These are phyloP conservation scores for Eulimnadia texana DNA, from an alignment of 1,140 invertebrate species.

Conservation along the genomic window DNA sequence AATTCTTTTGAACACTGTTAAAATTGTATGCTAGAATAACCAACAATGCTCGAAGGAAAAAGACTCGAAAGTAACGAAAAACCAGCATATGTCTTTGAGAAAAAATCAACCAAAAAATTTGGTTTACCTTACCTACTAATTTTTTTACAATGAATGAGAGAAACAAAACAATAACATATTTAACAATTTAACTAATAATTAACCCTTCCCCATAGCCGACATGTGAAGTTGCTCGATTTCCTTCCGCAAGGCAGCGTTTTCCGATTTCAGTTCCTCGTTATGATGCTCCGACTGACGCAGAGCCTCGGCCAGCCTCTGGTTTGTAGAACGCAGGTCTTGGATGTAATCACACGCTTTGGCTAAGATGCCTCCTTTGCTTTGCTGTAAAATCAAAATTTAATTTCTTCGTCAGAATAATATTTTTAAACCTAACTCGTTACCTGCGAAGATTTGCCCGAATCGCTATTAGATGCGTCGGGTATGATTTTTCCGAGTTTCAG, in stretches of 20 bases:
- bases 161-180: too few relatives aligned
- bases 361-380: constrained; percentile 90
- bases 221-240: constrained; percentile 29
- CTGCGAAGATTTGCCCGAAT: constrained; percentile 37
- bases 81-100: not conserved
- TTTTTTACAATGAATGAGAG: too few relatives aligned
- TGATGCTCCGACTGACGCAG: constrained; percentile 46
- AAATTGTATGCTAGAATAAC: too few relatives aligned
- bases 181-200: too few relatives aligned
- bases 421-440: constrained; percentile 23
- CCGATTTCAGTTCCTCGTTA: constrained; percentile 41
- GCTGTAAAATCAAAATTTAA: constrained; percentile 24
- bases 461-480: constrained; percentile 39
- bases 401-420: not conserved
- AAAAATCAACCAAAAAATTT: not conserved
- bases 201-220: constrained; percentile 1
- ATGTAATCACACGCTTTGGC: constrained; percentile 95
- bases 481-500: constrained; percentile 75
- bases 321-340: constrained; percentile 58
- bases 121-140: not conserved
- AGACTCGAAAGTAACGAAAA: too few relatives aligned
- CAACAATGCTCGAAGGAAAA: too few relatives aligned
- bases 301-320: constrained; percentile 47
- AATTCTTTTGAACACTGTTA: too few relatives aligned
- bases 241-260: constrained; percentile 40